Percentiles rank a stretch among this genome's conserved stretches.
Evolutionary conservation across 1,140 invertebrate species (phyloP).

Genomic region (Aculops lycopersici): DNA sequence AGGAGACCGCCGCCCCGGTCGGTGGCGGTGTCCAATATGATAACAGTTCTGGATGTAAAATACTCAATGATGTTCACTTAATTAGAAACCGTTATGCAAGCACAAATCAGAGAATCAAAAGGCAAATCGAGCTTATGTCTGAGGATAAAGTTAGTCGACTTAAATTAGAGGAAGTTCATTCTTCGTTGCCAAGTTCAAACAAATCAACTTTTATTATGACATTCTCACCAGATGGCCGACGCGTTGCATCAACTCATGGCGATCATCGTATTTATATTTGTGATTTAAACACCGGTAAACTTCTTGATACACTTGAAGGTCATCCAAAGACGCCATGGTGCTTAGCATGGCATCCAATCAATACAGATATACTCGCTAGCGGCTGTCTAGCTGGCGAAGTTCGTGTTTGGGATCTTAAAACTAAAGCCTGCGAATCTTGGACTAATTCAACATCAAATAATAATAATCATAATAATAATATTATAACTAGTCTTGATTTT

Average conservation of each 20-base stretch:
- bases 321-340: slow-evolving; percentile 72
- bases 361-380: slow-evolving; percentile 45
- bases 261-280: slow-evolving; percentile 68
- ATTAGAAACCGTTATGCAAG: not conserved
- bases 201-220: slow-evolving; percentile 48
- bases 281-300: slow-evolving; percentile 37
- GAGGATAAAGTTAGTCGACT: slow-evolving; percentile 9
- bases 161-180: slow-evolving; percentile 13
- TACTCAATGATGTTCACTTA: not conserved
- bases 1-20: no score
- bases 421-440: slow-evolving; percentile 43
- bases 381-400: slow-evolving; percentile 65
- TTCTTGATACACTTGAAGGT: slow-evolving; percentile 38
- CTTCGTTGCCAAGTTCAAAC: slow-evolving; percentile 34
- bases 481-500: slow-evolving; percentile 53
- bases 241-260: slow-evolving; percentile 57
- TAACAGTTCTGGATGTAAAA: no score
- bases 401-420: slow-evolving; percentile 62
- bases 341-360: slow-evolving; percentile 53
- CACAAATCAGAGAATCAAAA: not conserved
- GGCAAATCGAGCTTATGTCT: not conserved
- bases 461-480: slow-evolving; percentile 28
- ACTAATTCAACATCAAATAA: no score
- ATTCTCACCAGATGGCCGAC: slow-evolving; percentile 51
- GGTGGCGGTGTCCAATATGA: no score